Base-by-base conservation (phyloP, 2,797 vertebrate species). In the Orientallactaga sibirica region DNA sequence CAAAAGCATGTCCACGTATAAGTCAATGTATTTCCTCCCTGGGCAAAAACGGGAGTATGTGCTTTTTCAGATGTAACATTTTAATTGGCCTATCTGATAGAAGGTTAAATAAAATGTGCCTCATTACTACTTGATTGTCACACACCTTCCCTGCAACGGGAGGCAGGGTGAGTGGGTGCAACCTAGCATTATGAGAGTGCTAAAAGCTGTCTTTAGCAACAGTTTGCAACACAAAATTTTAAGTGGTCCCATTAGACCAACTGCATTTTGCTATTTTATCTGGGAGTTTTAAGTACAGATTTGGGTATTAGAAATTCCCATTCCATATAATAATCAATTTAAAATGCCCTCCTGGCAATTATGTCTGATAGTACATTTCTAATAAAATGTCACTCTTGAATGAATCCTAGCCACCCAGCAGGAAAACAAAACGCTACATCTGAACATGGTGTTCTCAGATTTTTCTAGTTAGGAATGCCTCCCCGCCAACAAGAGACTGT, bases 31-130 rank as follows among this genome's bases (percentile, higher is more conserved):
- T 88, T 92, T 80, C 55, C 94, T 92, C 78, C 71, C 84, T 73
- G 73, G 67, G 77, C 91, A 95, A 80, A 96, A 94, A 88, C 71
- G 6, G 6, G 89, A 95, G 61, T 71, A 58, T 88, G 88, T 88
- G 81, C 70, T 94, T 96, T 94, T 89, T 93, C 92, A 96, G 70
- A 91, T 94, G 74, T 96, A 93, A 96, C 81, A 95, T 90, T 96
- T 97, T 95, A 96, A 95, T 97, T 96, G 94, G 74, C 37, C 70
- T 93, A 96, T 84, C 92, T 96, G 93, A 87, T 74, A 92, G 77
- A 90, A 94, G 94, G 92, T 95, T 90, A 96, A 85, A 86, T 94
- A 94, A 93, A 95, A 94, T 90, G 90, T 91, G 89, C 14, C 86
- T 94, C 86, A 87, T 91, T 93, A 95, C 78, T 67, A 78, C 81